Evolutionary conservation across 1,140 invertebrate genomes (phyloP).

Genomic region (Arctopsyche grandis): DNA sequence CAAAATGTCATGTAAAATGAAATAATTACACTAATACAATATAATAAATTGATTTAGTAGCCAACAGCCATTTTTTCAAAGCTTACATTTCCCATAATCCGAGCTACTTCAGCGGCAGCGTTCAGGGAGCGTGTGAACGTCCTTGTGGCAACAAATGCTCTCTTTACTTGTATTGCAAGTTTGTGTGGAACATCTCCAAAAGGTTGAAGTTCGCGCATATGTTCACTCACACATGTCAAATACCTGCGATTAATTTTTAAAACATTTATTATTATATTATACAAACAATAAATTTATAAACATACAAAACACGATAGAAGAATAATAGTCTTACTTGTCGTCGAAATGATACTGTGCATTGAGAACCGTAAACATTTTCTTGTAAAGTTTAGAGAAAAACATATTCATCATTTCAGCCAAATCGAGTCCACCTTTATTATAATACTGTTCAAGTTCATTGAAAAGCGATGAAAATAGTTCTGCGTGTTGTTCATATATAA

Average conservation of each 20-base stretch:
- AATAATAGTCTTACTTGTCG: slow-evolving; percentile 80
- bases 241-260: slow-evolving; percentile 67
- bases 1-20: background rate
- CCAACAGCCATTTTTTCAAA: background rate
- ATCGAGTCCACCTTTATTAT: slow-evolving; percentile 82
- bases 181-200: slow-evolving; percentile 95
- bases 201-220: slow-evolving; percentile 92
- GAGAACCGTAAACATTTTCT: slow-evolving; percentile 95
- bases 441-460: slow-evolving; percentile 90
- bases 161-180: slow-evolving; percentile 85
- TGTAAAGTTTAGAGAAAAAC: slow-evolving; percentile 93
- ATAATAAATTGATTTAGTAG: no score
- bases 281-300: slow-evolving; percentile 1
- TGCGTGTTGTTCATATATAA: slow-evolving; percentile 93
- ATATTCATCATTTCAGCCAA: slow-evolving; percentile 88
- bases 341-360: slow-evolving; percentile 92
- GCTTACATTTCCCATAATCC: slow-evolving; percentile 83
- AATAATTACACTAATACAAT: slow-evolving; percentile 9
- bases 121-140: slow-evolving; percentile 91
- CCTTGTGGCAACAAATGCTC: slow-evolving; percentile 93
- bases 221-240: slow-evolving; percentile 85
- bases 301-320: background rate
- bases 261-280: slow-evolving; percentile 39
- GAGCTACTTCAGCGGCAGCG: slow-evolving; percentile 84
- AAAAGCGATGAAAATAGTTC: slow-evolving; percentile 94